Base-by-base conservation (phyloP, 1,140 invertebrate genomes). In the Papilio glaucus region DNA sequence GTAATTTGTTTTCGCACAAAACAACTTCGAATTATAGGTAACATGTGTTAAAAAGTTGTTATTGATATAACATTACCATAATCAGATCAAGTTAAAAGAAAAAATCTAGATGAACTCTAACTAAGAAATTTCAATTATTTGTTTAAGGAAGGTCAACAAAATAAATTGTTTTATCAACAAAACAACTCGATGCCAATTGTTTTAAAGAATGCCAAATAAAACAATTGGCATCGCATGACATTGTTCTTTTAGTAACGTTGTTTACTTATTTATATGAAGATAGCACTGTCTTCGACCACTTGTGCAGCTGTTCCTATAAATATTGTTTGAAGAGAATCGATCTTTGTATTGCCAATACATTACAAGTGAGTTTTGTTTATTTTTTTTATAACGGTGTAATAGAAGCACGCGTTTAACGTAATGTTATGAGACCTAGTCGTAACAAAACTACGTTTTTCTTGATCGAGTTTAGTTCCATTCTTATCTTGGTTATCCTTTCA, bases 301-400 rank as follows among this genome's bases (percentile, higher is more conserved):
- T 49, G 45, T 49, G 21, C 45, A 49, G 45, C 18, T 49, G 45
- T 49, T 49, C 8, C 45, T 49, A 49, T 49, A 18, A 49, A 49
- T 9, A 49, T 49, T 49, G 45, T 49, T 21, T 49, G 7, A 49
- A 21, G n/a, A n/a, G n/a, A n/a, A n/a, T 15, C 42, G 4, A 45
- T 21, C 18, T 49, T 49, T 21, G 15, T 49, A 49, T 42, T 15
- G n/a, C n/a, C n/a, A n/a, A n/a, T n/a, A n/a, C n/a, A n/a, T n/a
- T n/a, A 10, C 45, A 49, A 9, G 18, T 49, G 45, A 49, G 45
- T 49, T 49, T 49, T 49, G 18, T 3, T 49, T 49, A 21, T 1
- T 18, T 45, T 18, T 18, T 42, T n/a, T 12, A 42, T 42, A n/a
- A 42, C 13, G 41, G 41, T 15, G 12, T n/a, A n/a, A n/a, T n/a